These are phyloP conservation scores for Oxytorus armatus DNA, from an alignment of 2,888 invertebrate genomes.

Conservation along the genomic window DNA sequence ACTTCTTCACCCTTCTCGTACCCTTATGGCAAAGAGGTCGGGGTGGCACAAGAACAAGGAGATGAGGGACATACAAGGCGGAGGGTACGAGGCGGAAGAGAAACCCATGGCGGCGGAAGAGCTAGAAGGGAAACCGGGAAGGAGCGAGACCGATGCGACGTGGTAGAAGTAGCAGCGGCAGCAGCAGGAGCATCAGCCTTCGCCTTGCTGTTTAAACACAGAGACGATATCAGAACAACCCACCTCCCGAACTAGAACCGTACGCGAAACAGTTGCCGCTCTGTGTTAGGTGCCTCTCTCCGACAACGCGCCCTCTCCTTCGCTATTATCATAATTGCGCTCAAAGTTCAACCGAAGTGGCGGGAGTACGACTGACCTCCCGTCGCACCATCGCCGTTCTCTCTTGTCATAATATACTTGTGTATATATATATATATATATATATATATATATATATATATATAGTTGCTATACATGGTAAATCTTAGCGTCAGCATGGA, in stretches of 20 bases:
- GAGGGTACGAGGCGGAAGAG: slow-evolving; percentile 43
- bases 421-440: slow-evolving; percentile 16
- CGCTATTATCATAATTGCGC: slow-evolving; percentile 83
- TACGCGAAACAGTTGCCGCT: slow-evolving; percentile 66
- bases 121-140: slow-evolving; percentile 54
- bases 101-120: slow-evolving; percentile 54
- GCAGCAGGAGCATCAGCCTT: slow-evolving; percentile 72
- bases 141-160: slow-evolving; percentile 48
- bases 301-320: slow-evolving; percentile 69
- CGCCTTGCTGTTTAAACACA: slow-evolving; percentile 84
- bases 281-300: slow-evolving; percentile 72
- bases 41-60: slow-evolving; percentile 51
- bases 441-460: neutral
- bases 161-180: slow-evolving; percentile 35
- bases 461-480: slow-evolving; percentile 10
- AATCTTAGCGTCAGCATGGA: slow-evolving; percentile 51
- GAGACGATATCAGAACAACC: slow-evolving; percentile 84
- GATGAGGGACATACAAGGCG: neutral
- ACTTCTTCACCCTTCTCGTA: slow-evolving; percentile 64
- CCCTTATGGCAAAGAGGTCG: slow-evolving; percentile 54
- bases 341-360: slow-evolving; percentile 67
- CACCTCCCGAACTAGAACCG: slow-evolving; percentile 71
- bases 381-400: slow-evolving; percentile 37
- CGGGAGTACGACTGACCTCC: slow-evolving; percentile 60
- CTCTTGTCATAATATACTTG: slow-evolving; percentile 7